Base-by-base conservation (phyloP, 2,888 invertebrate genomes). In the Lasioglossum oenotherae region DNA sequence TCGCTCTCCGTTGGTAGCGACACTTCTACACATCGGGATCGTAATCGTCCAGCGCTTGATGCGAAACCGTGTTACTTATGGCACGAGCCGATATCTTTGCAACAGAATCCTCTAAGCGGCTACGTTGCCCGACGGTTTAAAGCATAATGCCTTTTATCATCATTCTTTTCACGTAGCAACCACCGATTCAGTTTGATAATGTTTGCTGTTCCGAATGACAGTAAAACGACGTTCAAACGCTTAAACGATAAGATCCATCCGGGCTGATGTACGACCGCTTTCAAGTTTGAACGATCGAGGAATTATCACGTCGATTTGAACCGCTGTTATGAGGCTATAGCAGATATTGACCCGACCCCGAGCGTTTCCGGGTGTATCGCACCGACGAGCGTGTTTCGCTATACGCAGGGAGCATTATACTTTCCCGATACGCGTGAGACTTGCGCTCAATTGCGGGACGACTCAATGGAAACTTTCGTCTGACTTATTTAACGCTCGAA, bases 361-460 rank as follows among this genome's bases (percentile, higher is more conserved):
- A 64, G 16, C 64, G 64, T 64, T 64, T 64, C 64, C 64, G 64
- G 64, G 64, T 64, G 64, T 64, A 64, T 31, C 64, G 64, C 27
- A 31, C 27, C 2, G 31, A 64, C 16, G 64, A 31, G 16, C 16
- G 16, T 64, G 31, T 1, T 31, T 31, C 64, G 2, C 12, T 64
- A 16, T 31, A 64, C 64, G 64, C 64, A 64, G 16, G 31, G 6
- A 64, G 64, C 64, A 31, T 64, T 64, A 64, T 31, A 64, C 64
- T 27, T 64, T 31, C 5, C 64, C 64, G 53, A 31, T 31, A 64
- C 64, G 64, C 64, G 64, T 16, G 64, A 64, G 64, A 64, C 64
- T 64, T 31, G 64, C n/a, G 4, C 64, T 64, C 27, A 64, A 31
- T 64, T 64, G 64, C 64, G 64, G n/a, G 6, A 64, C 31, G 27